Conservation (phyloP, 2,113 vertebrate species). For the Chauna torquata region DNA sequence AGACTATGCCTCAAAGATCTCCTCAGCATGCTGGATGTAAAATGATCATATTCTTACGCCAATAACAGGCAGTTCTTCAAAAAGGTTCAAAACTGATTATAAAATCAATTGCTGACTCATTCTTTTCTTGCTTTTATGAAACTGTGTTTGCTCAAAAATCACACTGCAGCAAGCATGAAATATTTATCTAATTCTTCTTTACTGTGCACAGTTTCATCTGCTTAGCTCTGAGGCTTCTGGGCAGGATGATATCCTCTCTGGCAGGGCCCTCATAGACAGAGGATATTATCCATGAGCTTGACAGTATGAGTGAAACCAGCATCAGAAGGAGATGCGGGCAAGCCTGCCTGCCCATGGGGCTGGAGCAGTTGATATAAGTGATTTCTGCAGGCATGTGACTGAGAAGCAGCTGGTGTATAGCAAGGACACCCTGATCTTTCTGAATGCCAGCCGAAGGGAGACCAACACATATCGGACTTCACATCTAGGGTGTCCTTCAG, state of each 20-base stretch:
- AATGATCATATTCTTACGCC: background rate
- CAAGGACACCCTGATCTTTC: background rate
- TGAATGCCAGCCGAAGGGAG: background rate
- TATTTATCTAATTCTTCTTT: background rate
- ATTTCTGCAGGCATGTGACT: background rate
- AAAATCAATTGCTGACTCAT: conserved; percentile 16
- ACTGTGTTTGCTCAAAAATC: background rate
- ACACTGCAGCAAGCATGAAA: conserved; percentile 6
- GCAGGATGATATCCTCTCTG: background rate
- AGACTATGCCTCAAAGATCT: background rate
- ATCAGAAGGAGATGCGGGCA: background rate
- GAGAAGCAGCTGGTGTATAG: fast-evolving
- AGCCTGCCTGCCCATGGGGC: fast-evolving
- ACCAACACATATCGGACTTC: background rate
- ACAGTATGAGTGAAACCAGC: background rate
- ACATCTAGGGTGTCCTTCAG: background rate
- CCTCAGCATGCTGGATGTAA: background rate
- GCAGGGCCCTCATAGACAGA: background rate
- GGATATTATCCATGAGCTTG: background rate
- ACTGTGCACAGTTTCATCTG: background rate
- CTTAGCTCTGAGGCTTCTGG: background rate
- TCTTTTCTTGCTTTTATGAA: conserved; percentile 2
- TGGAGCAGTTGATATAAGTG: background rate
- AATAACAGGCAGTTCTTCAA: background rate
- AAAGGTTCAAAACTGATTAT: background rate